Evolutionary conservation across 2,113 vertebrate species (phyloP).

Genomic region (Addax nasomaculatus): DNA sequence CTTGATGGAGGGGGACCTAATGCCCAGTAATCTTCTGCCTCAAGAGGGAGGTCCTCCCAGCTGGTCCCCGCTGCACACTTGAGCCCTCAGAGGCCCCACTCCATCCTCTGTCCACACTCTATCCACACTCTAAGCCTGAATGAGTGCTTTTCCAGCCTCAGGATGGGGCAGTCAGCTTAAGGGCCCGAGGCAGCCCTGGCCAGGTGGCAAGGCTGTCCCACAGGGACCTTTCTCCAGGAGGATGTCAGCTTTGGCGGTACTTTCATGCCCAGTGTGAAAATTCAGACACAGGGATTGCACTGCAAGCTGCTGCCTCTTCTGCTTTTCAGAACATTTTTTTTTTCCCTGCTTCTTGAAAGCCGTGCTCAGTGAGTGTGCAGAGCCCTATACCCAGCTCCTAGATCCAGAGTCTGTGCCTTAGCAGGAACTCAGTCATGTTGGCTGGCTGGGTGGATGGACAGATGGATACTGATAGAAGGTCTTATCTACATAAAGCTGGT

Average conservation of each 20-base stretch:
- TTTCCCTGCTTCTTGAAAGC: background rate
- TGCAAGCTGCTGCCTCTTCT: background rate
- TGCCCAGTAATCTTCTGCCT: background rate
- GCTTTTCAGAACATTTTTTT: background rate
- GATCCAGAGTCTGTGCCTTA: background rate
- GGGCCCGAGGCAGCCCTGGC: fast-evolving
- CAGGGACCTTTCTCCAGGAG: background rate
- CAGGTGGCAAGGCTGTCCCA: background rate
- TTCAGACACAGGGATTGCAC: background rate
- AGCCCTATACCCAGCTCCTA: background rate
- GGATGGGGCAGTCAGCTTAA: background rate
- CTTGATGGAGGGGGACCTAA: background rate
- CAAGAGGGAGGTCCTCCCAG: background rate
- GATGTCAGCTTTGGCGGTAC: background rate
- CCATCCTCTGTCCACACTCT: background rate
- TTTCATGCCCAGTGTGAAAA: background rate
- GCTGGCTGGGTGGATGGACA: no score
- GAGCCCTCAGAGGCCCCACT: background rate
- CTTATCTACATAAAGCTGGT: background rate
- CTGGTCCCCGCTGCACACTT: background rate
- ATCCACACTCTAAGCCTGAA: background rate
- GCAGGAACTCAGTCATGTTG: background rate
- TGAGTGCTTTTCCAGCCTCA: background rate
- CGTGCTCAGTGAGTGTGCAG: background rate
- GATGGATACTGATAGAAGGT: background rate